Conservation (phyloP, 2,113 vertebrate species). For the Sapajus apella region DNA sequence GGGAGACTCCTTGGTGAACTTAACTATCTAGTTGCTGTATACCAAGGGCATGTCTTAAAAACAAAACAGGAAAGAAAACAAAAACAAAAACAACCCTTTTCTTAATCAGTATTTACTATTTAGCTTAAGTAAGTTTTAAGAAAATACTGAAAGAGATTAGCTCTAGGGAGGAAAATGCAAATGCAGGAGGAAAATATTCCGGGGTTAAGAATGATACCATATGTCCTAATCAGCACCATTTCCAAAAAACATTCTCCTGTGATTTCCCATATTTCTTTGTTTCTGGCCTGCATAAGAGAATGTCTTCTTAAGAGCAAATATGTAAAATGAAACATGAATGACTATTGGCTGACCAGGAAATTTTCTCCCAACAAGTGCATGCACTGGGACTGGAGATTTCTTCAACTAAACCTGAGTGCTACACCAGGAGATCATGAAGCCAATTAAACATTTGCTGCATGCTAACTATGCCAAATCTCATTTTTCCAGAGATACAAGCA, state of each 20-base stretch:
- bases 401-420: not conserved
- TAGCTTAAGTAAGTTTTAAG: not conserved
- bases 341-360: not conserved
- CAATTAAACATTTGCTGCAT: not conserved
- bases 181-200: not conserved
- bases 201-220: not conserved
- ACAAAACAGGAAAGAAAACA: not conserved
- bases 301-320: conserved; percentile 46
- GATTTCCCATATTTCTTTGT: conserved; percentile 40
- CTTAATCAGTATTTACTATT: not conserved
- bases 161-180: not conserved
- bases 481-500: not conserved
- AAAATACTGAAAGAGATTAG: conserved; percentile 29
- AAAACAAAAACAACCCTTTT: not conserved
- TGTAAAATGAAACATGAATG: not conserved
- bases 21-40: not conserved
- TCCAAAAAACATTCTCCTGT: conserved; percentile 4
- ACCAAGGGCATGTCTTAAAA: not conserved
- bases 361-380: not conserved
- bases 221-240: conserved; percentile 15
- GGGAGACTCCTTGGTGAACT: not conserved
- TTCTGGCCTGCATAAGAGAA: conserved; percentile 3
- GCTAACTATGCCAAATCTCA: not conserved
- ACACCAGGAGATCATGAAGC: not conserved
- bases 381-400: not conserved